A percentile compares a stretch with the other conserved stretches of the same genome.
Conservation (phyloP, 2,797 vertebrate species). For the Macropus fuliginosus region DNA sequence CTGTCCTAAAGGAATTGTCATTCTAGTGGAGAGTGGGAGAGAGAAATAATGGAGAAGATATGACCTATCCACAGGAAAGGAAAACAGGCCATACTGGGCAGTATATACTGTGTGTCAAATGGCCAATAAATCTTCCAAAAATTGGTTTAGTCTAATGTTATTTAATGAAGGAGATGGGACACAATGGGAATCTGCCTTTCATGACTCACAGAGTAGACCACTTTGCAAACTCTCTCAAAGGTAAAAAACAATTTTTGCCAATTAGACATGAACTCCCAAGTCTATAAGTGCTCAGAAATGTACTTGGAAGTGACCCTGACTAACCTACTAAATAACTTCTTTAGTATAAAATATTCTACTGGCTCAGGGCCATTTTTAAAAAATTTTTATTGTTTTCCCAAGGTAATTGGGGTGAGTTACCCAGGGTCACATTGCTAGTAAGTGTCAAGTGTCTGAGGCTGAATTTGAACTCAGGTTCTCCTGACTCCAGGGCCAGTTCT, state of each 20-base stretch:
- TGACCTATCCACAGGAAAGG: not conserved
- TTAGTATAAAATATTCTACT: not conserved
- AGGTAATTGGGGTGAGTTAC: no score
- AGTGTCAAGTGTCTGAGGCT: no score
- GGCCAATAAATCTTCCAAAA: not conserved
- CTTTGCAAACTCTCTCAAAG: not conserved
- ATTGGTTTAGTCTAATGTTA: not conserved
- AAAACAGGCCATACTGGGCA: not conserved
- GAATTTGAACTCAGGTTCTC: no score
- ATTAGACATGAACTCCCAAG: not conserved
- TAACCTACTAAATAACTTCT: not conserved
- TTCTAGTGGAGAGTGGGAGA: not conserved
- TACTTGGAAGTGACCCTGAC: not conserved
- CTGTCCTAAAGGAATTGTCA: not conserved
- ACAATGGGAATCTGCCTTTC: not conserved
- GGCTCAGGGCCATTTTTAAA: not conserved
- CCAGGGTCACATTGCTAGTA: no score
- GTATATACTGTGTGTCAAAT: not conserved
- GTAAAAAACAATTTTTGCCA: not conserved
- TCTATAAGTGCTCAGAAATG: not conserved
- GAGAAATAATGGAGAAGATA: not conserved
- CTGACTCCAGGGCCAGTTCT: no score
- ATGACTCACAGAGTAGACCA: not conserved
- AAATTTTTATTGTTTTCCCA: no score
- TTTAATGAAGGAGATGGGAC: not conserved